Base-by-base conservation (phyloP, 92 coral and sea anemone species). In the Muricea muricata region DNA sequence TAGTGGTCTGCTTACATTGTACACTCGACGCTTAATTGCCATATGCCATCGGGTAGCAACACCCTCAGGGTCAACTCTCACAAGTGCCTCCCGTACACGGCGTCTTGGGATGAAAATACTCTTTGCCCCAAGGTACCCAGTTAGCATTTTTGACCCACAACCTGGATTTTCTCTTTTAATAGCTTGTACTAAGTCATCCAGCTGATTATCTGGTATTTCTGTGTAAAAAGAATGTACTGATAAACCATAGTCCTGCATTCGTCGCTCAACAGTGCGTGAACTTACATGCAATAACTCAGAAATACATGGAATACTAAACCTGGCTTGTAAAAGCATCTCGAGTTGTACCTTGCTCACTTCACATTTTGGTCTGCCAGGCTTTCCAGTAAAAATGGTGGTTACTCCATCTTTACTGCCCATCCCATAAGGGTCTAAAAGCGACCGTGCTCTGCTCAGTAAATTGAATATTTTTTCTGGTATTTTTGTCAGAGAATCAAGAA, bases 331-430 rank as follows among this genome's bases (percentile, higher is more conserved):
- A 34, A 82, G 91, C 50, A 74, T 73, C 84, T 55, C 61, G 23
- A 81, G 72, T 41, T 87, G 90, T 45, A 79, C 90, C 47, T 57
- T 35, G 28, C 80, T 86, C 67, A 86, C 75, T 60, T 66, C 50
- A 54, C 37, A 55, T 17, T 77, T 55, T 82, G 91, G 91, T 39
- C 91, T 75, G 18, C 91, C 84, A 34, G 91, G 91, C 30, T 48
- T 87, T 29, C 83, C 83, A 42, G 83, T 87, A 61, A 40, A 48
- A 30, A 78, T 41, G 48, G 52, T 30, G 24, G 23, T 77, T 85
- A 42, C 48, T 86, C 80, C 78, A 15, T 46, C 48, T 41, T 61
- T 37, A 20, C 26, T 26, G 75, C 65, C 74, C 1, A 23, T 39
- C 41, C 81, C 57, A 67, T 25, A 23, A n/a, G n/a, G n/a, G n/a